These are phyloP conservation scores for Ryuthela nishihirai DNA, from an alignment of 2,888 invertebrate species.

Conservation along the genomic window DNA sequence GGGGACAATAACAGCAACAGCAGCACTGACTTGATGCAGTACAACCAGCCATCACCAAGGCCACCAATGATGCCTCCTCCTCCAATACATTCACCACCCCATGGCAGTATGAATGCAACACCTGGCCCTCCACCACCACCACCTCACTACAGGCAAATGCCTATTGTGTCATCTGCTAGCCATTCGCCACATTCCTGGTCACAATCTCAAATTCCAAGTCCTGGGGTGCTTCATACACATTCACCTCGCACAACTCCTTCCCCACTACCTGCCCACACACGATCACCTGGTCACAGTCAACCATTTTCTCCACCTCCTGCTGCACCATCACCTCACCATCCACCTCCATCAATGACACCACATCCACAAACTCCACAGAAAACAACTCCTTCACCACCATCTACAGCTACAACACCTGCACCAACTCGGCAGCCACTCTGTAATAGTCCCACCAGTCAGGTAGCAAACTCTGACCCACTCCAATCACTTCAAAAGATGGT, in stretches of 20 bases:
- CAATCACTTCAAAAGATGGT: slow-evolving; percentile 45
- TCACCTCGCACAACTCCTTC: slow-evolving; percentile 42
- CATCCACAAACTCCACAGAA: slow-evolving; percentile 22
- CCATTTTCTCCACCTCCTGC: slow-evolving; percentile 35
- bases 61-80: slow-evolving; percentile 37
- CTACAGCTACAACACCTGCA: slow-evolving; percentile 12
- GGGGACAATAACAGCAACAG: slow-evolving; percentile 14
- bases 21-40: slow-evolving; percentile 31
- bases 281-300: slow-evolving; percentile 10
- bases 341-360: slow-evolving; percentile 26
- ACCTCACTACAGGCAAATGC: slow-evolving; percentile 25
- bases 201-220: slow-evolving; percentile 39
- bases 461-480: slow-evolving; percentile 40
- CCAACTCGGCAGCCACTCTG: slow-evolving; percentile 12
- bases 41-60: slow-evolving; percentile 27
- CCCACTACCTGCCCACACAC: slow-evolving; percentile 31
- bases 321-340: slow-evolving; percentile 23
- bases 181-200: slow-evolving; percentile 40
- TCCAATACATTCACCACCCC: slow-evolving; percentile 25
- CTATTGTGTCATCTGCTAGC: slow-evolving; percentile 20
- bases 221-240: slow-evolving; percentile 34
- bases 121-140: slow-evolving; percentile 17
- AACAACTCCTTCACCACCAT: slow-evolving; percentile 24
- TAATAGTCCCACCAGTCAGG: slow-evolving; percentile 9
- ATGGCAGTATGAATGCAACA: slow-evolving; percentile 6